Conservation (phyloP, 1,140 invertebrate genomes). For the Zaprionus inermis region DNA sequence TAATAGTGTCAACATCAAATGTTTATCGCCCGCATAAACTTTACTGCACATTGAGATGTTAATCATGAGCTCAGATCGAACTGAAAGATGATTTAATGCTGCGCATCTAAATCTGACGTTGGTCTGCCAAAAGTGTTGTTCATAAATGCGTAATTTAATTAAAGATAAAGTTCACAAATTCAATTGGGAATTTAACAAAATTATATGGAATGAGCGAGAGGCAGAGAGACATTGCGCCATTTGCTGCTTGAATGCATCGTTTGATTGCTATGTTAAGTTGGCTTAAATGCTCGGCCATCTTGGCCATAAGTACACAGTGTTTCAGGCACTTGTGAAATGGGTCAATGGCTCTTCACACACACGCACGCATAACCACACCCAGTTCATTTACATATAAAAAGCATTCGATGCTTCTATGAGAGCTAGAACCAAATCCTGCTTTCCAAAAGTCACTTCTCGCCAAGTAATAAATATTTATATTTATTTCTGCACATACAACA, state of each 20-base stretch:
- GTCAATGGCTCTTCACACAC: conserved; percentile 51
- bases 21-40: conserved; percentile 52
- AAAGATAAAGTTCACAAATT: neutral
- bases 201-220: no score
- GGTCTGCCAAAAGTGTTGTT: neutral
- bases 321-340: conserved; percentile 51
- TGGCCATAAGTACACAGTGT: conserved; percentile 32
- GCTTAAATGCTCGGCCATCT: conserved; percentile 35
- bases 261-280: conserved; percentile 48
- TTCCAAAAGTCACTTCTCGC: conserved; percentile 41
- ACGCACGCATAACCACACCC: conserved; percentile 8
- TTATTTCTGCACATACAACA: conserved; percentile 68
- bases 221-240: conserved; percentile 4
- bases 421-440: conserved; percentile 24
- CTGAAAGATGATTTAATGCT: conserved; percentile 6
- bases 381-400: conserved; percentile 70
- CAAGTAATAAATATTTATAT: conserved; percentile 79
- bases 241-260: conserved; percentile 49
- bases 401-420: conserved; percentile 30
- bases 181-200: conserved; percentile 10
- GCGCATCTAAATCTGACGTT: neutral
- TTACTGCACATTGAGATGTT: conserved; percentile 40
- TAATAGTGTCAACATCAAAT: conserved; percentile 57
- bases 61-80: conserved; percentile 27
- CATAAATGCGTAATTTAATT: neutral